Conservation (phyloP, 2,113 vertebrate species). For the Pogona vitticeps region DNA sequence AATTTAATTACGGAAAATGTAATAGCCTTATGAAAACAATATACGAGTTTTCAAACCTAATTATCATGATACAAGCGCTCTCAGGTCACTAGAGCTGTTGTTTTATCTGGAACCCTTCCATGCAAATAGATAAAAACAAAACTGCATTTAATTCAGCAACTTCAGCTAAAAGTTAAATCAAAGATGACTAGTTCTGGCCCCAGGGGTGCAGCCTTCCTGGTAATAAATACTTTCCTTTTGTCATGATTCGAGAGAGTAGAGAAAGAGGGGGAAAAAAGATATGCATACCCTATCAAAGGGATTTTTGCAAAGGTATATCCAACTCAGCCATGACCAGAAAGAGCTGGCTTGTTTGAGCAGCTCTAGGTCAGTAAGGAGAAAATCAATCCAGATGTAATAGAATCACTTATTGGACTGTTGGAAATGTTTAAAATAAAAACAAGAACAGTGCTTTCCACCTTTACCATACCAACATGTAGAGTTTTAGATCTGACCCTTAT, state of each 20-base stretch:
- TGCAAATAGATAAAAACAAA: constrained; percentile 83
- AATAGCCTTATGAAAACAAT: constrained; percentile 88
- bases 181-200: constrained; percentile 77
- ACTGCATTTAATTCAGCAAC: constrained; percentile 75
- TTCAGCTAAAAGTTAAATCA: constrained; percentile 68
- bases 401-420: constrained; percentile 27
- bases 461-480: not conserved
- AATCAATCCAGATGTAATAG: constrained; percentile 56
- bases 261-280: constrained; percentile 44
- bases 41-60: constrained; percentile 86
- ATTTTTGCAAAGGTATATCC: constrained; percentile 50
- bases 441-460: not conserved
- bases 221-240: constrained; percentile 82
- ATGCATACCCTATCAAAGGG: constrained; percentile 67
- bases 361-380: constrained; percentile 45
- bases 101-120: constrained; percentile 85
- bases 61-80: constrained; percentile 82
- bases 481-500: not conserved
- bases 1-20: constrained; percentile 87
- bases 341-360: constrained; percentile 47
- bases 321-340: constrained; percentile 71
- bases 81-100: constrained; percentile 79
- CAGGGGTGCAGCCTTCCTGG: constrained; percentile 68
- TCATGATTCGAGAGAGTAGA: constrained; percentile 71
- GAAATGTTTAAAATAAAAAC: constrained; percentile 8